A percentile compares a stretch with the other conserved stretches of the same genome.
These are phyloP conservation scores for Spodoptera picta DNA, from an alignment of 2,888 invertebrate genomes.

Conservation along the genomic window DNA sequence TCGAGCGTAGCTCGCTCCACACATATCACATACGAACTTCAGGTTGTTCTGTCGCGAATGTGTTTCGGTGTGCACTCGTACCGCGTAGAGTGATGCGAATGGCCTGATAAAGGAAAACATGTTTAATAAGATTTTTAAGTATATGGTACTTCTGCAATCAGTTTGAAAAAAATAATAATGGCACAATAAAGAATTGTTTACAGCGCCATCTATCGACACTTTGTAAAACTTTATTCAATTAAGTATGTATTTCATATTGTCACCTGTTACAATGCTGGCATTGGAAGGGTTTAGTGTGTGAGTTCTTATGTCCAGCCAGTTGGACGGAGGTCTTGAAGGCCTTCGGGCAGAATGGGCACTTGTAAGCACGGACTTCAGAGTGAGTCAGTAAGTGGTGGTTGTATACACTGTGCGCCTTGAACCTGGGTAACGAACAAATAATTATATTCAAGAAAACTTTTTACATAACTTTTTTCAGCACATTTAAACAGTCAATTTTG, in stretches of 20 bases:
- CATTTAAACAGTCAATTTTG: no score
- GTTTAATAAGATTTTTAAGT: not conserved
- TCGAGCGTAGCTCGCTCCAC: constrained; percentile 93
- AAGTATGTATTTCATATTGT: constrained; percentile 13
- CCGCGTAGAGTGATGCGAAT: constrained; percentile 93
- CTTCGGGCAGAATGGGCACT: constrained; percentile 93
- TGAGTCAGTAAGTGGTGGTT: constrained; percentile 93
- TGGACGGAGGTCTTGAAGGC: constrained; percentile 94
- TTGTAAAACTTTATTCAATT: not conserved
- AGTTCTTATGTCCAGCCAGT: constrained; percentile 93
- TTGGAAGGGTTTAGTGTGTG: constrained; percentile 93
- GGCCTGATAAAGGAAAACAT: constrained; percentile 80
- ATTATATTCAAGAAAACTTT: no score
- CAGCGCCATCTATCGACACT: no score
- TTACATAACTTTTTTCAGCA: no score
- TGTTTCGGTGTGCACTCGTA: constrained; percentile 92
- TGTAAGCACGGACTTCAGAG: constrained; percentile 92
- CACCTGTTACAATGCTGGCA: constrained; percentile 92
- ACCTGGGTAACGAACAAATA: constrained; percentile 76
- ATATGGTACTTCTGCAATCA: no score
- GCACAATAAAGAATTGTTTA: no score
- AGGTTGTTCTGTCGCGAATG: constrained; percentile 91
- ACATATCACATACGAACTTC: constrained; percentile 91
- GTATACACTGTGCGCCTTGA: constrained; percentile 94
- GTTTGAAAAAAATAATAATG: no score